Base-by-base conservation (phyloP, 2,888 invertebrate species). In the Choreutis nemorana region DNA sequence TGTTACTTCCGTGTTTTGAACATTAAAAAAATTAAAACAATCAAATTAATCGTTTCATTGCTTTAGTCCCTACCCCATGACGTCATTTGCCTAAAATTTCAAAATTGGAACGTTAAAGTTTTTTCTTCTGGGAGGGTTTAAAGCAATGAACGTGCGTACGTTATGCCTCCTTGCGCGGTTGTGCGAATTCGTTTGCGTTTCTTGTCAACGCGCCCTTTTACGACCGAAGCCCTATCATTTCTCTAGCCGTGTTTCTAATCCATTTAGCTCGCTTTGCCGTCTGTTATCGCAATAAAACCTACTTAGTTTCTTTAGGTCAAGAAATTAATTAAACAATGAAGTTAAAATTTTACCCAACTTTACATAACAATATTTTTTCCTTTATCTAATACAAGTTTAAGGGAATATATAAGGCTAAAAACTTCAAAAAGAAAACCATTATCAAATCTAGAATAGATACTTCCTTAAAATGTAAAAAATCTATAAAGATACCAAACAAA, bases 91-190 rank as follows among this genome's bases (percentile, higher is more conserved):
- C 24, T 26, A 20, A 31, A 31, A 28, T 30, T 30, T 32, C 26
- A 40, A 35, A 33, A 25, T 18, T 24, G 13, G n/a, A n/a, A n/a
- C n/a, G n/a, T n/a, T 21, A 14, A 22, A 26, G 9, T 20, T 20
- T 22, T 12, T 23, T 32, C 31, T 40, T 46, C 42, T 41, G 35
- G 18, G 16, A 49, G 48, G 70, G 75, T 61, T 67, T 73, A 73
- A 77, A 75, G 77, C 77, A 75, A 75, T 75, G 75, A 73, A 58
- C 58, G 65, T 59, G 57, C 48, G 33, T 33, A 30, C 37, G 32
- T 30, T 25, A 26, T 34, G 48, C 26, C 39, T 33, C 31, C 31
- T 26, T 15, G 14, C 9, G 26, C 23, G 23, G 28, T 25, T 34
- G 14, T 36, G 36, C 23, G 30, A 30, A 13, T 30, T 16, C n/a